Conservation (phyloP, 1,140 invertebrate genomes). For the Leucophenga varia region DNA sequence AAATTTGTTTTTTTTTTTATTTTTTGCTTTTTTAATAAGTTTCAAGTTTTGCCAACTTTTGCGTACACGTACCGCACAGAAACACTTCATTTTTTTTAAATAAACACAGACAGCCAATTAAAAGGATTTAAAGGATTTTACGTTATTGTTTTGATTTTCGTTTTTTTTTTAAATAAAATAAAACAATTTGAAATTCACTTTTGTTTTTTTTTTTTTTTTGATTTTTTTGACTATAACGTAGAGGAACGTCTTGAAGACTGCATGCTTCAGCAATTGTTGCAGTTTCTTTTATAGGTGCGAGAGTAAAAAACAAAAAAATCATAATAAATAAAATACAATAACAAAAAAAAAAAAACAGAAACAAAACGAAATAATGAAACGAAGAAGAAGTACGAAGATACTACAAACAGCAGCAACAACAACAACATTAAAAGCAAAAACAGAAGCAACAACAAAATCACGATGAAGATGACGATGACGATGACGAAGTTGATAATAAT, state of each 20-base stretch:
- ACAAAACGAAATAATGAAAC: no score
- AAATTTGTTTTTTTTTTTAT: slow-evolving; percentile 6
- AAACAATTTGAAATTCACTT: no score
- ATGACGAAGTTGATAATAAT: background rate
- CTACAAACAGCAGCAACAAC: no score
- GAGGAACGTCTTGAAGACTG: slow-evolving; percentile 52
- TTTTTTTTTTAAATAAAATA: background rate
- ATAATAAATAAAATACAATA: no score
- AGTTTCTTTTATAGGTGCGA: slow-evolving; percentile 53
- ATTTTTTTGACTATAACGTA: slow-evolving; percentile 12
- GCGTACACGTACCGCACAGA: slow-evolving; percentile 45
- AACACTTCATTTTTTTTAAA: slow-evolving; percentile 48
- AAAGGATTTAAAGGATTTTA: background rate
- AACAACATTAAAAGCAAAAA: no score
- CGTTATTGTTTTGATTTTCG: background rate
- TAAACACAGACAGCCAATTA: no score
- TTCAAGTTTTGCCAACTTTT: background rate
- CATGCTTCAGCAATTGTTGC: slow-evolving; percentile 48
- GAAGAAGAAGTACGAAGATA: no score
- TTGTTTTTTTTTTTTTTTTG: slow-evolving; percentile 6
- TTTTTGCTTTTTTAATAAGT: slow-evolving; percentile 2
- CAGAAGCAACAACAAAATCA: slow-evolving; percentile 48
- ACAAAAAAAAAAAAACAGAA: no score
- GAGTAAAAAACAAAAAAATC: slow-evolving; percentile 1
- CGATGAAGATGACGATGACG: slow-evolving; percentile 22